Evolutionary conservation across 2,797 vertebrate species (phyloP).

Genomic region (Scolopax rusticola): DNA sequence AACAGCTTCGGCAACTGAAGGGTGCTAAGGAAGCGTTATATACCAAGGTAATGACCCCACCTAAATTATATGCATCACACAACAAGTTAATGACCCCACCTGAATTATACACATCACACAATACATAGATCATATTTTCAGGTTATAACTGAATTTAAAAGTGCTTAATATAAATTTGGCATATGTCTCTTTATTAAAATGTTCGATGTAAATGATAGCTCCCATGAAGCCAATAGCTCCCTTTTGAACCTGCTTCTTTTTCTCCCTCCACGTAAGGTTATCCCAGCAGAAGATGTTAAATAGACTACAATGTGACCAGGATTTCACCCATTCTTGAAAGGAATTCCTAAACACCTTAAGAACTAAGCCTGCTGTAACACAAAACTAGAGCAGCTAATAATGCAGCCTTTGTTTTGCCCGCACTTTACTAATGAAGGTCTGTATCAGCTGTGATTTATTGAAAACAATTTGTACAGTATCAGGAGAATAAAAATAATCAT

Average conservation of each 20-base stretch:
- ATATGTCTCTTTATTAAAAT: neutral
- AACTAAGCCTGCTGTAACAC: neutral
- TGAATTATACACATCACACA: neutral
- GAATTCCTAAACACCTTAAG: conserved; percentile 34
- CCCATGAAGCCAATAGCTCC: neutral
- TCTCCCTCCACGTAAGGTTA: neutral
- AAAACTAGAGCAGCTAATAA: conserved; percentile 22
- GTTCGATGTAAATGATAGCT: neutral
- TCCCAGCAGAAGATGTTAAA: neutral
- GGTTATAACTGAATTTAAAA: neutral
- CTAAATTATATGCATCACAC: too few species aligned
- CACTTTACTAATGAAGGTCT: neutral
- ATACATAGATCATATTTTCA: neutral
- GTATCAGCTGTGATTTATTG: neutral
- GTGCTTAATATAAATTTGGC: neutral
- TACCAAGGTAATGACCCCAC: neutral
- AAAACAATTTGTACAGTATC: conserved; percentile 15
- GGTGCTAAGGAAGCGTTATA: neutral
- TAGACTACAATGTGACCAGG: neutral
- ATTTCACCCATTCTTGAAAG: conserved; percentile 24
- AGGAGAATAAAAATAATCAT: neutral
- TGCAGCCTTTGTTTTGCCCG: neutral
- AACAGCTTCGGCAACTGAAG: neutral
- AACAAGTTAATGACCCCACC: neutral
- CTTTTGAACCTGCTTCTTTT: neutral